Base-by-base conservation (phyloP, 1,140 invertebrate species). In the Calephelis nemesis region DNA sequence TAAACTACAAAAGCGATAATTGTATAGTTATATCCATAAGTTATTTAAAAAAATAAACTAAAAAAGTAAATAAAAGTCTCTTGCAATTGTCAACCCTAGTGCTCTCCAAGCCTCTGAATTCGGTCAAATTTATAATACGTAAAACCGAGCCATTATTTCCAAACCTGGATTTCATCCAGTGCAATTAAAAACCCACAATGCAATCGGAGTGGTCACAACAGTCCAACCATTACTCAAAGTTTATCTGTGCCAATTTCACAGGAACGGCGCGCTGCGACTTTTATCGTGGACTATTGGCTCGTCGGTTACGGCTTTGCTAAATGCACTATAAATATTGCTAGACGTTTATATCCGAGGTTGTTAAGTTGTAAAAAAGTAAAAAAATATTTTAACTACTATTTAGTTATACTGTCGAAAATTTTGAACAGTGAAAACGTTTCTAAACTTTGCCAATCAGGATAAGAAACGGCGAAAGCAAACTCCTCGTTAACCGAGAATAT, bases 181-280 rank as follows among this genome's bases (percentile, higher is more conserved):
- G 50, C 50, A 52, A 52, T 52, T 52, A 52, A 52, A 52, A 15
- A 52, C 5, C 50, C 13, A 52, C 13, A 52, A 52, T 52, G 50
- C 50, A 52, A 52, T 52, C 50, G 15, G 15, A 52, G 15, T 12
- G 50, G 50, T 13, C 50, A 15, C 50, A 15, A 52, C 50, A 52
- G 15, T 15, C 50, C 7, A n/a, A 7, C 50, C 13, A 52, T 52
- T 52, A 52, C 15, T 52, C 50, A 30, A 52, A 52, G 19, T 58
- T 58, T 58, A 58, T 58, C 52, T 58, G 15, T 58, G 52, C 15
- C 52, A 5, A 30, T 39, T 58, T 39, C 19, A 58, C 52, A 15
- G 52, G 19, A 10, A 58, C 1, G 30, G 19, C 30, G 15, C 52
- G 52, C 19, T 11, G 19, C 52, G 52, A 58, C 52, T 58, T 58